phyloP scores from a whole-genome alignment of 2,888 invertebrate genomes.

The Stenichneumon culpator region DNA sequence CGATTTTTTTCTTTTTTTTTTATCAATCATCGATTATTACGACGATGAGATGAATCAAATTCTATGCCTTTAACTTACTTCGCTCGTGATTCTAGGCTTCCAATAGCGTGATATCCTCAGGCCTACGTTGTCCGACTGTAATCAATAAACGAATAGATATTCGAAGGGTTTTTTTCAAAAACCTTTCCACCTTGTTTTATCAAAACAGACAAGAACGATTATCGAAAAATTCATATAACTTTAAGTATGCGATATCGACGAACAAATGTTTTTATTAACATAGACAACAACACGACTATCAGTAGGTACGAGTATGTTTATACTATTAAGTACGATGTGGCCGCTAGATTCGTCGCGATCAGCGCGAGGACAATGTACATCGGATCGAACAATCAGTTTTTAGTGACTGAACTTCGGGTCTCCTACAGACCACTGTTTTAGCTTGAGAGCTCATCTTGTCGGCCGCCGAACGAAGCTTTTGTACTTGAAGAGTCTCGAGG shows the following conservation, averaged over 20 bases:
- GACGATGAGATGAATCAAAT: background rate
- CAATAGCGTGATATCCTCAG: conserved; percentile 41
- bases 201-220: background rate
- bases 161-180: conserved; percentile 10
- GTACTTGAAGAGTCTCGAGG: conserved; percentile 14
- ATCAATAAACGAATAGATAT: conserved; percentile 55
- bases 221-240: background rate
- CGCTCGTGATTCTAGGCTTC: conserved; percentile 33
- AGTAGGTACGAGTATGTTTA: conserved; percentile 3
- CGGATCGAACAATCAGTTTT: conserved; percentile 10
- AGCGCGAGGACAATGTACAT: conserved; percentile 11
- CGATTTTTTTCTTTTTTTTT: conserved; percentile 42
- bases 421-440: conserved; percentile 29
- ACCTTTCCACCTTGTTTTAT: background rate
- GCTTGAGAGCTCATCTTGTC: conserved; percentile 15
- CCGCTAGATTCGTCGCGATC: background rate
- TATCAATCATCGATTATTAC: background rate
- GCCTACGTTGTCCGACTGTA: conserved; percentile 56
- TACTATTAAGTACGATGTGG: background rate
- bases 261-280: conserved; percentile 36
- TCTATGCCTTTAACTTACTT: conserved; percentile 63
- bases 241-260: background rate
- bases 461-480: conserved; percentile 18
- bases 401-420: background rate
- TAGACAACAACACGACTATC: conserved; percentile 36